phyloP scores from a whole-genome alignment of 2,113 vertebrate genomes.

The Plestiodon gilberti region DNA sequence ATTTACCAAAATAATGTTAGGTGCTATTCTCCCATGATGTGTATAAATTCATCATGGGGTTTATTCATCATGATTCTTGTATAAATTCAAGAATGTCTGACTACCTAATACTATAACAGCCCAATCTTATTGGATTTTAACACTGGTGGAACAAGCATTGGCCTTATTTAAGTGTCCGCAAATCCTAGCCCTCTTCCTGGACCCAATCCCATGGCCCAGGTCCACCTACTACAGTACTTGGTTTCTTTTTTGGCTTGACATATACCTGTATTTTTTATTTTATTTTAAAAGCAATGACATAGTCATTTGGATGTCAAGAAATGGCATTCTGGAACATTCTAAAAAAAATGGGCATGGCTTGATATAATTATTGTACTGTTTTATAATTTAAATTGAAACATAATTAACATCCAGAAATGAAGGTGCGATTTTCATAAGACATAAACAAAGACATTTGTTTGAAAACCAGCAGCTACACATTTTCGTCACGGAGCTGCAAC shows the following conservation, averaged over 20 bases:
- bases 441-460: neutral
- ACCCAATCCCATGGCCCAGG: no score
- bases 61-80: no score
- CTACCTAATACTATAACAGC: neutral
- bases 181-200: no score
- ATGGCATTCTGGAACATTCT: neutral
- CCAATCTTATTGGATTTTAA: neutral
- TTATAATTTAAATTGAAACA: neutral
- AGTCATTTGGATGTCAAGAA: neutral
- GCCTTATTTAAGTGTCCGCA: no score
- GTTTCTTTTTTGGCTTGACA: neutral
- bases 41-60: no score
- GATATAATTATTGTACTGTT: neutral
- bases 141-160: neutral
- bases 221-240: neutral
- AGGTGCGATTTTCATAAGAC: neutral
- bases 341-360: neutral
- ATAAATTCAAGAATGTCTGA: neutral
- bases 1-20: no score
- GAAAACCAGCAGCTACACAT: neutral
- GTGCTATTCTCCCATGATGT: no score
- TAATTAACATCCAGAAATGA: neutral
- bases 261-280: neutral
- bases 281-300: neutral
- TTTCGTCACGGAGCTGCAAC: conserved; percentile 13